Evolutionary conservation across 2,113 vertebrate species (phyloP).

Genomic region (Platysternon megacephalum): DNA sequence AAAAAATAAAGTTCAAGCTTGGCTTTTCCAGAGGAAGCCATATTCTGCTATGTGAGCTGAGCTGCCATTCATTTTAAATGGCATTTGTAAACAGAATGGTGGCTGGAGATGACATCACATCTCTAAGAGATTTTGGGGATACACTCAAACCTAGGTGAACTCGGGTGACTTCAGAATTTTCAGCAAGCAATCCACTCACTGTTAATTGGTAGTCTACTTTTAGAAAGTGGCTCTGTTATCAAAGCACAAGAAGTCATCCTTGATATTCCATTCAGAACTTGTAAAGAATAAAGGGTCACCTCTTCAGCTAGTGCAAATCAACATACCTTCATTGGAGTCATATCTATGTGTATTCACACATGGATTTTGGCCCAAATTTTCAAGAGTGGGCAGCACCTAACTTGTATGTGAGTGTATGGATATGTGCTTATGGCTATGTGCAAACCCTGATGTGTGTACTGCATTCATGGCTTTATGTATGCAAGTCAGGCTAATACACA

Average conservation of each 20-base stretch:
- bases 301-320: not conserved
- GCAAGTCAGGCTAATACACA: accelerated
- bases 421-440: not conserved
- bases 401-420: accelerated
- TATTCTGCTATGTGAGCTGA: not conserved
- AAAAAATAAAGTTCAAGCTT: not conserved
- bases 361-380: not conserved
- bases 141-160: no score
- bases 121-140: no score
- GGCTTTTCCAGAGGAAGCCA: accelerated
- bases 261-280: not conserved
- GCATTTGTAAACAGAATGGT: not conserved
- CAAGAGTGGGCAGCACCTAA: not conserved
- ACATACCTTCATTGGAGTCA: not conserved
- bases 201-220: not conserved
- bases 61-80: not conserved
- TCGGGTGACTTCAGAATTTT: not conserved
- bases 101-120: no score
- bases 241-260: not conserved
- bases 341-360: not conserved
- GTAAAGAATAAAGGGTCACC: not conserved
- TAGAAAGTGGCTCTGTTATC: not conserved
- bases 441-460: not conserved
- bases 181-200: not conserved
- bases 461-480: not conserved